Evolutionary conservation across 2,113 vertebrate species (phyloP), one percentile per base, ranked within the genome.

Genomic region (Rhodinocichla rosea): DNA sequence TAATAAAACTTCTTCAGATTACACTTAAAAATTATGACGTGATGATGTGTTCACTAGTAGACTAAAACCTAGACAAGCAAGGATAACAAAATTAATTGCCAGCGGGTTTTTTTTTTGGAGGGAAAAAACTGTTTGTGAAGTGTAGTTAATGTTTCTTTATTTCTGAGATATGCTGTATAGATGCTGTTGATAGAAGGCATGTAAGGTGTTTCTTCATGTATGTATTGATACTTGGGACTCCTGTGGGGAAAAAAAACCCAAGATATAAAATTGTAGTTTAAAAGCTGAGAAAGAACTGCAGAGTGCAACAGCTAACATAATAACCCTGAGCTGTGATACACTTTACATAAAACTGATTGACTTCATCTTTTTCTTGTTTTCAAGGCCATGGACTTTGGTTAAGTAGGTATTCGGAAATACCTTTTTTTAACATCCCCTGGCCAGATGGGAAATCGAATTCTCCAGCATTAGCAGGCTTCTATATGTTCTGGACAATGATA

Each of bases 401-500:
- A 90, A 97, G 86, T 50, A 95, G 65, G 26, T 96, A 98, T 84
- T 94, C 90, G 1, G 91, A 98, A 59, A 44, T 95, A 39, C 89
- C 98, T 1, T 78, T 98, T 78, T 99, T 98, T 94, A 96, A 97
- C 73, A 95, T 98, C 15, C 98, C 98, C 11, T 92, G 96, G 10
- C 60, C 95, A 30, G 95, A 96, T 59, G 98, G 98, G 19, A 95
- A 92, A 33, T 92, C 33, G 1, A 92, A 89, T 12, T 81, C 98
- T 59, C 98, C 99, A 60, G 17, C 88, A 5, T 82, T 99, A 84
- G 98, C 98, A 84, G 99, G 98, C 23, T 99, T 99, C 97, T 98
- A 98, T 82, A 98, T 99, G 96, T 99, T 99, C 96, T 99, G 99
- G 99, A 99, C 99, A 1, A 99, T 99, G 99, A 98, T 99, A 74